Base-by-base conservation (phyloP, 2,888 invertebrate species). In the Eremobia ochroleuca region DNA sequence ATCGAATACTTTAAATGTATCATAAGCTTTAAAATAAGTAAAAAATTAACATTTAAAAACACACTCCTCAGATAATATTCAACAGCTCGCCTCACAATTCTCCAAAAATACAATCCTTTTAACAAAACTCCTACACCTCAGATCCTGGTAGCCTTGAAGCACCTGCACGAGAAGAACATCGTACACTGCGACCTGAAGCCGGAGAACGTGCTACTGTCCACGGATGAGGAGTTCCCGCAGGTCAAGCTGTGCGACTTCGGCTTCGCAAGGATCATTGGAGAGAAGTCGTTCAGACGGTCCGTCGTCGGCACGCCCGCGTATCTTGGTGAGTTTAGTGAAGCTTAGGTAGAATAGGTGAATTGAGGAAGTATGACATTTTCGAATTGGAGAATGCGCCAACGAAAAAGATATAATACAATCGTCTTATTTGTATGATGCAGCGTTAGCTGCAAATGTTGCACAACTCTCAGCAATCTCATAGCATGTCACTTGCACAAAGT, bases 271-370 rank as follows among this genome's bases (percentile, higher is more conserved):
- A 99, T 99, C 93, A 99, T 99, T 92, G 99, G 99, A 3, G 99
- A 99, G 96, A 99, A 99, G 95, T 99, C 99, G 72, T 99, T 99
- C 96, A 97, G 99, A 9, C 97, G 99, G 88, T 99, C 99, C 69
- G 99, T 99, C 31, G 99, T 99, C 55, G 99, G 99, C 81, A 99
- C 99, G 0, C 99, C 99, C 2, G 99, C 99, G 0, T 99, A 99
- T 96, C 97, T 99, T 81, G 99, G 99, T 99, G 93, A 96, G 95
- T 83, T 13, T 15, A 34, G 11, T n/a, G 11, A 15, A 49, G 15
- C 66, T 67, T 8, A 1, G 15, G 6, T n/a, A 55, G 13, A n/a
- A 15, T 28, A 25, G 25, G 28, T 13, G 28, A n/a, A 28, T 58
- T 15, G 55, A 15, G 55, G 55, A n/a, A 55, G 1, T 13, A 55